phyloP scores from a whole-genome alignment of 2,113 vertebrate genomes.

The Nettapus auritus region DNA sequence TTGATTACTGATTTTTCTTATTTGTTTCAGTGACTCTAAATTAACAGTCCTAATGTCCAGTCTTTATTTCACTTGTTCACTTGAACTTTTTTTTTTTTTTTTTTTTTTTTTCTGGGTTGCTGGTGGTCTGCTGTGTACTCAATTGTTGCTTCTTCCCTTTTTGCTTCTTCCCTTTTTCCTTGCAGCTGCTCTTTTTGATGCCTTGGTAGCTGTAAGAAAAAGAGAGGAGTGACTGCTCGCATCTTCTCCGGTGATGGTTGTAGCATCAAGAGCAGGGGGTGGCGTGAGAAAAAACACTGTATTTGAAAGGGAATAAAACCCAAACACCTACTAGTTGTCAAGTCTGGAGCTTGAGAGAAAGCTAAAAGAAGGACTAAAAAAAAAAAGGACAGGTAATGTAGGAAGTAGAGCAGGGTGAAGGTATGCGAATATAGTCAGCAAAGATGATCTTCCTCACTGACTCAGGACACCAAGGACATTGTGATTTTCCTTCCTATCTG shows the following conservation, averaged over 20 bases:
- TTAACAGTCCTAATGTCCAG: not conserved
- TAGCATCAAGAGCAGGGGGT: not conserved
- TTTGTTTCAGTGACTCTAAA: too few relatives aligned
- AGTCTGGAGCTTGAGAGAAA: not conserved
- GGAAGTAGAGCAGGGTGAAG: not conserved
- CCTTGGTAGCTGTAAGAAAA: not conserved
- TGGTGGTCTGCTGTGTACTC: not conserved
- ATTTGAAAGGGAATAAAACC: not conserved
- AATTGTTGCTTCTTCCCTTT: not conserved
- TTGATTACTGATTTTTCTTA: not conserved
- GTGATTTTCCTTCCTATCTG: not conserved
- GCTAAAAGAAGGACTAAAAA: not conserved
- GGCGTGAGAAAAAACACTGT: not conserved
- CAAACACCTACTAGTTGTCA: not conserved
- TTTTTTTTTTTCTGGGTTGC: not conserved
- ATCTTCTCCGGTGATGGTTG: not conserved
- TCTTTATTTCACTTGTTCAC: not conserved
- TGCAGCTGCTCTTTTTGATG: not conserved
- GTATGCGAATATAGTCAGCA: not conserved
- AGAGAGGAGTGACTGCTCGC: not conserved
- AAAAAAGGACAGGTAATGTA: not conserved
- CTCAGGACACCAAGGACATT: not conserved
- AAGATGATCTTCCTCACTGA: not conserved
- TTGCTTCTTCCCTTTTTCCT: not conserved
- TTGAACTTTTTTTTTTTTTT: not conserved